phyloP scores from a whole-genome alignment of 2,797 vertebrate species.

The Coregonus ussuriensis region DNA sequence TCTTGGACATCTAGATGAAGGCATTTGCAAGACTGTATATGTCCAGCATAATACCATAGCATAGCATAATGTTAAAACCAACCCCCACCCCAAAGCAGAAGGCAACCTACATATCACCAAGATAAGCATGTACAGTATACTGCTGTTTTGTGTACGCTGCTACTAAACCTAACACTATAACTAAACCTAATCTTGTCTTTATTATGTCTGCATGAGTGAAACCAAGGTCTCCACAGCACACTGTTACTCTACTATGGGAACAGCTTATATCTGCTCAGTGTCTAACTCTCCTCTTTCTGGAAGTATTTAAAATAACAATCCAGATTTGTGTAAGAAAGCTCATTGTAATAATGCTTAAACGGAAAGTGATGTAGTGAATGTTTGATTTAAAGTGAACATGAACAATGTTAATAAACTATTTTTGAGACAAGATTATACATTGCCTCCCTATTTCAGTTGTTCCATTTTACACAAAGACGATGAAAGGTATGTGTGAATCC shows the following conservation, averaged over 20 bases:
- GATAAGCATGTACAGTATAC: conserved; percentile 55
- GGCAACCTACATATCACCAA: conserved; percentile 29
- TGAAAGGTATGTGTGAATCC: neutral
- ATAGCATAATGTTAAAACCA: conserved; percentile 21
- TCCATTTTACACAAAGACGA: neutral
- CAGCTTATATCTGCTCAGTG: conserved; percentile 57
- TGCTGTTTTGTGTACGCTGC: conserved; percentile 36
- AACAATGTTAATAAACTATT: conserved; percentile 76
- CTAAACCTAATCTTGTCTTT: conserved; percentile 36
- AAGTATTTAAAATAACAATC: conserved; percentile 60
- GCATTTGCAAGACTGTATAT: neutral
- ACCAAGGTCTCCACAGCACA: conserved; percentile 31
- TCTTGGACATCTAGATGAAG: conserved; percentile 13
- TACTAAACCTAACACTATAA: conserved; percentile 2
- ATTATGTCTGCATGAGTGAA: conserved; percentile 52
- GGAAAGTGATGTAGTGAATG: conserved; percentile 63
- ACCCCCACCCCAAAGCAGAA: conserved; percentile 31
- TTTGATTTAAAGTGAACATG: conserved; percentile 64
- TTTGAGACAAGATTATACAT: conserved; percentile 61
- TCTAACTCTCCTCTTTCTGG: conserved; percentile 52
- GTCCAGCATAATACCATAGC: neutral
- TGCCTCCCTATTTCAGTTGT: conserved; percentile 6
- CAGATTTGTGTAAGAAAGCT: conserved; percentile 62
- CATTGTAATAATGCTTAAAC: conserved; percentile 69
- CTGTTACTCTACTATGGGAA: conserved; percentile 40